Evolutionary conservation across 2,888 invertebrate species (phyloP).

Genomic region (Microdon myrmicae): DNA sequence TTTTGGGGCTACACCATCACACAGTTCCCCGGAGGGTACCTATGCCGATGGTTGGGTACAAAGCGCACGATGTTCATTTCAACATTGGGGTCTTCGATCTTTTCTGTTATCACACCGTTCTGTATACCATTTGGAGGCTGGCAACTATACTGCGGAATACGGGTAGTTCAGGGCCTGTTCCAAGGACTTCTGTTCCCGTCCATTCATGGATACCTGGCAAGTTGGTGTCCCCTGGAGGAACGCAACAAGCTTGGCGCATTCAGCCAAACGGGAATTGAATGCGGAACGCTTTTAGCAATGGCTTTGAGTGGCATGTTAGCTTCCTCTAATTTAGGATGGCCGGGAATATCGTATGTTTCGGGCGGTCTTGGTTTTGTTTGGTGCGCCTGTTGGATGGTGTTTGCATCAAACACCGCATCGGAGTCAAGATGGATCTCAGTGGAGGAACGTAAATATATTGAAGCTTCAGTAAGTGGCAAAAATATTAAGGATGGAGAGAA

Average conservation of each 20-base stretch:
- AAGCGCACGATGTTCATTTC: conserved; percentile 71
- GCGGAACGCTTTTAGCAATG: conserved; percentile 75
- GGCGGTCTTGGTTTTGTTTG: conserved; percentile 69
- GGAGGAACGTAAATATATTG: conserved; percentile 72
- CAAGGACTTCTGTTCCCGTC: conserved; percentile 76
- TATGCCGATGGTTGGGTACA: conserved; percentile 78
- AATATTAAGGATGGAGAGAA: conserved; percentile 26
- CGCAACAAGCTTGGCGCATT: conserved; percentile 72
- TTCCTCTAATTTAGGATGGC: conserved; percentile 73
- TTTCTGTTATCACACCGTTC: conserved; percentile 75
- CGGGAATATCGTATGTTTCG: conserved; percentile 74
- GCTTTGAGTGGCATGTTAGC: conserved; percentile 74
- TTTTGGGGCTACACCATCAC: conserved; percentile 81
- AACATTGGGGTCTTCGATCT: conserved; percentile 73
- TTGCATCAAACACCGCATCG: conserved; percentile 71
- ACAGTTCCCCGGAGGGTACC: conserved; percentile 74
- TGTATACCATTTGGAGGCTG: conserved; percentile 75
- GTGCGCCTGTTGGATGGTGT: conserved; percentile 70
- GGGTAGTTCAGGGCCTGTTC: conserved; percentile 75
- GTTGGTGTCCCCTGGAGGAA: conserved; percentile 75
- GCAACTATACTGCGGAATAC: conserved; percentile 70
- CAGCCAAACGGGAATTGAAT: conserved; percentile 72
- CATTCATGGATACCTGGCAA: conserved; percentile 74
- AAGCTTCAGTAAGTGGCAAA: conserved; percentile 63
- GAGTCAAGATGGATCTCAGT: conserved; percentile 70